phyloP scores from a whole-genome alignment of 2,888 invertebrate species.

The Amphimallon solstitiale region DNA sequence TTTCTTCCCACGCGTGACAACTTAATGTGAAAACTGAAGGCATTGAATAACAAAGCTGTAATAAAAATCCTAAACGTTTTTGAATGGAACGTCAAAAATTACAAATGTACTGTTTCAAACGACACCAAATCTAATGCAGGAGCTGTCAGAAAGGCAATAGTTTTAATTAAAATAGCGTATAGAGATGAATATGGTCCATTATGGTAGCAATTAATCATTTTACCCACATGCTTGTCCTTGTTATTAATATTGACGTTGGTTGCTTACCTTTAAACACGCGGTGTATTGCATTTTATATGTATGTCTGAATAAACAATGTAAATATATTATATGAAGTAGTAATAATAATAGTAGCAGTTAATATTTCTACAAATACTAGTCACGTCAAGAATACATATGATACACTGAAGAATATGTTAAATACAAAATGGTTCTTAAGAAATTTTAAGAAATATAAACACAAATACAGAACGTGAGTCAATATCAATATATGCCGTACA shows the following conservation, averaged over 20 bases:
- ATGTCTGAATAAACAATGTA: no score
- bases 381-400: no score
- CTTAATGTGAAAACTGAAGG: background rate
- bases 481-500: no score
- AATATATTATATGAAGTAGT: no score
- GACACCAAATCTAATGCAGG: background rate
- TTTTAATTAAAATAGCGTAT: conserved; percentile 17
- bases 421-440: no score
- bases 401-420: no score
- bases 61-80: background rate
- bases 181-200: conserved; percentile 13
- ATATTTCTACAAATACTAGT: no score
- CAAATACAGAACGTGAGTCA: no score
- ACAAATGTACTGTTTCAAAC: conserved; percentile 9
- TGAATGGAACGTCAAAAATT: conserved; percentile 9
- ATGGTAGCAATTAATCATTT: conserved; percentile 9
- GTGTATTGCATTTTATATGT: conserved; percentile 3
- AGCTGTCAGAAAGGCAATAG: conserved; percentile 15
- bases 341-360: no score
- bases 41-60: background rate
- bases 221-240: background rate
- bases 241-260: conserved; percentile 17
- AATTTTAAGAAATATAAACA: no score
- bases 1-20: conserved; percentile 2
- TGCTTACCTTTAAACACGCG: background rate